These are phyloP conservation scores for Metaphire vulgaris DNA, from an alignment of 1,140 invertebrate species.

Conservation along the genomic window DNA sequence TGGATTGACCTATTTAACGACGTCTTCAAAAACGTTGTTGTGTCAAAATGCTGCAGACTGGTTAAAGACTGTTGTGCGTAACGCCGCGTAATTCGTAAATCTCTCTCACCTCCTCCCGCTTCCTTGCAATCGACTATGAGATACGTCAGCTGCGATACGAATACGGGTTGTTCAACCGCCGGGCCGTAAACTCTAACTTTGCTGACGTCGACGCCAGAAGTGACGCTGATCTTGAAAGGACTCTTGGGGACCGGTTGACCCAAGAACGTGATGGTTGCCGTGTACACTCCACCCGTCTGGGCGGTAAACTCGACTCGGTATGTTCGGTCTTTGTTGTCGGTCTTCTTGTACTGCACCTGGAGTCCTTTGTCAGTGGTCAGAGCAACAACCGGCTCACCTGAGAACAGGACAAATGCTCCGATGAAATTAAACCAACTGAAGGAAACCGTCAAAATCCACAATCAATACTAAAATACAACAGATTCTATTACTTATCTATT, in stretches of 20 bases:
- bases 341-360: conserved; percentile 6
- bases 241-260: conserved; percentile 75
- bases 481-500: too few relatives aligned
- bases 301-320: conserved; percentile 20
- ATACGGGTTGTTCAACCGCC: conserved; percentile 40
- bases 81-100: not conserved
- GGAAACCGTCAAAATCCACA: too few relatives aligned
- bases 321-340: conserved; percentile 21
- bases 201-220: conserved; percentile 1
- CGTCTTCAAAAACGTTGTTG: too few relatives aligned
- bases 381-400: conserved; percentile 11
- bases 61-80: too few relatives aligned
- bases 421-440: too few relatives aligned
- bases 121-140: conserved; percentile 33
- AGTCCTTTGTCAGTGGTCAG: conserved; percentile 19
- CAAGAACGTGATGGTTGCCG: conserved; percentile 50
- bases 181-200: conserved; percentile 51
- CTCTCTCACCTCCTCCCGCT: conserved; percentile 26
- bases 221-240: conserved; percentile 63
- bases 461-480: too few relatives aligned
- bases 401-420: too few relatives aligned
- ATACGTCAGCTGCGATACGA: conserved; percentile 27
- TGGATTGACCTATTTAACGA: too few relatives aligned
- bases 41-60: too few relatives aligned
- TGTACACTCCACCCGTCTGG: conserved; percentile 5